phyloP scores from a whole-genome alignment of 2,113 vertebrate species.

The Galeopterus variegatus region DNA sequence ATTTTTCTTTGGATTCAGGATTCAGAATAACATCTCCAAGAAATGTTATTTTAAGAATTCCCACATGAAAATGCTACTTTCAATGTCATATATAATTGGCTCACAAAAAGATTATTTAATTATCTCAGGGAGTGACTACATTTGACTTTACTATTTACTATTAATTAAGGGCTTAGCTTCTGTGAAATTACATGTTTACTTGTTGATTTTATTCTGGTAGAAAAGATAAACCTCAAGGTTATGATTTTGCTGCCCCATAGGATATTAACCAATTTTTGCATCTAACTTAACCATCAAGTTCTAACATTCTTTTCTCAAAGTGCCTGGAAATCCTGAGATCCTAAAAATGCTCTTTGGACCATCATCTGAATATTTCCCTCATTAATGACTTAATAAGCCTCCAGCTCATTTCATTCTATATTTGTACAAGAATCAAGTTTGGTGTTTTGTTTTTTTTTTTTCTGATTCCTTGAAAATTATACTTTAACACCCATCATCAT shows the following conservation, averaged over 20 bases:
- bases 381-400: neutral
- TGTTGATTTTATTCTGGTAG: neutral
- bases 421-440: neutral
- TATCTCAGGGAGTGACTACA: neutral
- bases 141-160: neutral
- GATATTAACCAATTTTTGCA: conserved; percentile 2
- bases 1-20: neutral
- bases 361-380: neutral
- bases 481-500: neutral
- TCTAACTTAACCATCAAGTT: neutral
- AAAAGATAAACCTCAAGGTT: conserved; percentile 12
- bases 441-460: neutral
- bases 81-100: neutral
- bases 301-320: conserved; percentile 7
- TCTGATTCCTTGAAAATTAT: neutral
- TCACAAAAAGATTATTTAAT: conserved; percentile 20
- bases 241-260: neutral
- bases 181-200: neutral
- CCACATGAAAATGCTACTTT: neutral
- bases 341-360: neutral
- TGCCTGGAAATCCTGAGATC: neutral
- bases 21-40: neutral
- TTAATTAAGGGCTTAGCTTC: conserved; percentile 2
- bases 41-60: neutral
- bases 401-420: neutral